Conservation (phyloP, 35 echinoderm and acorn worm species). For the Patiria miniata region DNA sequence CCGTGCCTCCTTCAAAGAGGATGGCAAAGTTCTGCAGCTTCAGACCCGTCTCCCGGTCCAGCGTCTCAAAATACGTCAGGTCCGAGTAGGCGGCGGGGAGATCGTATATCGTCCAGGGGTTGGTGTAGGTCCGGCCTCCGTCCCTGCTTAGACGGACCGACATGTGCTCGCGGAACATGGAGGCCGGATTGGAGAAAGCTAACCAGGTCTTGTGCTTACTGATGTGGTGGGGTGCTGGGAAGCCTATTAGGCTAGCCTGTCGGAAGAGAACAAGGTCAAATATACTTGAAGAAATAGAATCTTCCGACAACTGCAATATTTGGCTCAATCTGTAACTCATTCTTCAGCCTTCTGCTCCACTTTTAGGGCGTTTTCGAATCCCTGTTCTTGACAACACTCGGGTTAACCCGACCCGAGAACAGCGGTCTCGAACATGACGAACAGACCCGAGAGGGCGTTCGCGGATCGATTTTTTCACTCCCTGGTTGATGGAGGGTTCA, state of each 20-base stretch:
- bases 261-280: background rate
- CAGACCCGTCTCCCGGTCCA: slow-evolving; percentile 24
- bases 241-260: slow-evolving; percentile 86
- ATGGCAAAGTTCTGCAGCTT: slow-evolving; percentile 86
- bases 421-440: too few relatives aligned
- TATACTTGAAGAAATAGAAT: background rate
- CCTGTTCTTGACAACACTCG: too few relatives aligned
- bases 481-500: too few relatives aligned
- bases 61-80: slow-evolving; percentile 82
- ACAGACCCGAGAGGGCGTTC: too few relatives aligned
- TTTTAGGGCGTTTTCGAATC: background rate
- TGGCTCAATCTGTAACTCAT: background rate
- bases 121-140: slow-evolving; percentile 78
- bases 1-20: slow-evolving; percentile 76
- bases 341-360: too few relatives aligned
- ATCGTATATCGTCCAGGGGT: slow-evolving; percentile 63
- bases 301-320: background rate
- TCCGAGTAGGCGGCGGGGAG: slow-evolving; percentile 75
- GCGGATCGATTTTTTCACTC: too few relatives aligned
- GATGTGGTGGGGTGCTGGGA: slow-evolving; percentile 71
- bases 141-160: slow-evolving; percentile 84
- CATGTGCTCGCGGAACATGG: slow-evolving; percentile 67
- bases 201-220: slow-evolving; percentile 54
- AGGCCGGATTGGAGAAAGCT: slow-evolving; percentile 92
- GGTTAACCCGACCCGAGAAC: background rate